Conservation (phyloP, 2,113 vertebrate genomes). For the Pantherophis guttatus region DNA sequence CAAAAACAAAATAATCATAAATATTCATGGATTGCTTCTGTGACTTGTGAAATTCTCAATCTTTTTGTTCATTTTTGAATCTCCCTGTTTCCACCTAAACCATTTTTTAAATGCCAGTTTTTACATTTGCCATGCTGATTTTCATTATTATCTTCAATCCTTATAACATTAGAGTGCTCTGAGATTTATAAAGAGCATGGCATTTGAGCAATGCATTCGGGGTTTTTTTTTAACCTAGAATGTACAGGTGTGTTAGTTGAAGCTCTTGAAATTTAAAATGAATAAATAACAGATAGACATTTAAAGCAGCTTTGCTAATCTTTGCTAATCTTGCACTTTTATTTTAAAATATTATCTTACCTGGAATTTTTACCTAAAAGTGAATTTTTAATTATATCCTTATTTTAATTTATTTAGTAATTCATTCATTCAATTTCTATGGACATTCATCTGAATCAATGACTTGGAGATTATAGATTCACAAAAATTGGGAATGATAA, state of each 20-base stretch:
- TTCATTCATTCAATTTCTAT: too few relatives aligned
- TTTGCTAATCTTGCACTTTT: not conserved
- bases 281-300: not conserved
- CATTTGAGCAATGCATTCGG: not conserved
- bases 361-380: not conserved
- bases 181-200: constrained; percentile 1
- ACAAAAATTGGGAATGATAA: not conserved
- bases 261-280: not conserved
- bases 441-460: too few relatives aligned
- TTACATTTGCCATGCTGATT: not conserved
- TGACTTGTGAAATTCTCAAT: not conserved
- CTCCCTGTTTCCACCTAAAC: not conserved
- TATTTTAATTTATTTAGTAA: too few relatives aligned
- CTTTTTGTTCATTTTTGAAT: not conserved
- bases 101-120: not conserved
- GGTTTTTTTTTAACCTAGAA: not conserved
- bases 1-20: not conserved
- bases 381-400: not conserved
- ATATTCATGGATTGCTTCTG: not conserved
- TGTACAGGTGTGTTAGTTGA: not conserved
- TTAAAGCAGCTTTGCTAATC: not conserved
- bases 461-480: not conserved
- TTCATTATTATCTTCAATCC: not conserved
- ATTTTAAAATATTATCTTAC: not conserved
- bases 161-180: not conserved